A percentile compares a stretch with the other conserved stretches of the same genome.
These are phyloP conservation scores for Parnassius apollo DNA, from an alignment of 2,888 invertebrate species.

Conservation along the genomic window DNA sequence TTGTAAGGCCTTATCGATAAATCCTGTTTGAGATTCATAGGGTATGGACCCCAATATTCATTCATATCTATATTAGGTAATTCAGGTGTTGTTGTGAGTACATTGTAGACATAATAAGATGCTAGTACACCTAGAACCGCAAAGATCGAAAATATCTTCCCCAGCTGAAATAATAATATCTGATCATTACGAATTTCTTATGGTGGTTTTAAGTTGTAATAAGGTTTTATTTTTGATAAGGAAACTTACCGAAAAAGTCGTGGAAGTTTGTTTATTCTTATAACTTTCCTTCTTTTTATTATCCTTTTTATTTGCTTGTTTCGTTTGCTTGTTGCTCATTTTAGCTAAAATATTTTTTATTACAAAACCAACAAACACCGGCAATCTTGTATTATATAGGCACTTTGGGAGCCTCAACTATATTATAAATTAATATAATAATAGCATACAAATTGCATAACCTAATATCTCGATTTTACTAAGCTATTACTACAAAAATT, in stretches of 20 bases:
- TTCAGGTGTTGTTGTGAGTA: constrained; percentile 37
- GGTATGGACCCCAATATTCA: constrained; percentile 83
- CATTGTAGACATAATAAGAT: constrained; percentile 39
- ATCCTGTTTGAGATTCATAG: constrained; percentile 65
- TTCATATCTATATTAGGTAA: constrained; percentile 55
- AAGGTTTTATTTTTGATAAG: too few relatives aligned
- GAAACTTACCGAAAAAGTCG: constrained; percentile 30
- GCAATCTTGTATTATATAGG: too few relatives aligned
- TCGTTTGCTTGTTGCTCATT: constrained; percentile 31
- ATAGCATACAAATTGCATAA: too few relatives aligned
- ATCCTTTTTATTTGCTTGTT: constrained; percentile 29
- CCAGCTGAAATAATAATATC: constrained; percentile 36
- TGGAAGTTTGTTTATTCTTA: constrained; percentile 23
- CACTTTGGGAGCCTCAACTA: too few relatives aligned
- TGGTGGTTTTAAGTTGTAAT: too few relatives aligned
- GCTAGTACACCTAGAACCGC: constrained; percentile 31
- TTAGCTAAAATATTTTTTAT: background rate
- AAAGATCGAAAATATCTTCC: constrained; percentile 33
- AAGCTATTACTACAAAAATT: too few relatives aligned
- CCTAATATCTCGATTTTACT: too few relatives aligned
- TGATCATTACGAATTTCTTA: background rate
- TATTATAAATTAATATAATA: too few relatives aligned
- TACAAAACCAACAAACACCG: too few relatives aligned
- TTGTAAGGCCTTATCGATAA: constrained; percentile 79
- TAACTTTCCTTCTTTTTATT: constrained; percentile 28